phyloP scores from a whole-genome alignment of 2,113 vertebrate genomes.

The Elachura formosa region DNA sequence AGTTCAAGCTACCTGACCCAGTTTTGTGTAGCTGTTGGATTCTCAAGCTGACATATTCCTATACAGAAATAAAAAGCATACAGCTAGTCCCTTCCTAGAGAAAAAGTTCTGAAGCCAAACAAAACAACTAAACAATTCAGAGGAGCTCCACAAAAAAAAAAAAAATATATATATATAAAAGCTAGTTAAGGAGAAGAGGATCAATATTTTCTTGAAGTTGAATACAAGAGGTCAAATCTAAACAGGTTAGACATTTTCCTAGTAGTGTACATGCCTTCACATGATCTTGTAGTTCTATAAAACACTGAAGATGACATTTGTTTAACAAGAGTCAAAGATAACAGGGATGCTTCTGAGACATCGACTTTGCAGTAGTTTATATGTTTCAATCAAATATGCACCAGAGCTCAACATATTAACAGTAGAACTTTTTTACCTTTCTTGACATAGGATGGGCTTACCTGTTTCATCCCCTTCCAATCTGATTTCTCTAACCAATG shows the following conservation, averaged over 20 bases:
- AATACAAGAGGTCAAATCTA: background rate
- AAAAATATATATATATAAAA: no score
- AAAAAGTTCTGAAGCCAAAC: background rate
- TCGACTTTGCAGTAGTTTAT: background rate
- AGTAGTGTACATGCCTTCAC: background rate
- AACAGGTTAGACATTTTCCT: background rate
- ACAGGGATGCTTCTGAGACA: background rate
- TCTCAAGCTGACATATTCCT: background rate
- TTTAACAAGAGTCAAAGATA: background rate
- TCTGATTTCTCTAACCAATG: background rate
- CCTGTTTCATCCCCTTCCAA: background rate
- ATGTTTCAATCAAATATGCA: background rate
- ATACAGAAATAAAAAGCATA: no score
- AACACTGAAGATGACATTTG: background rate
- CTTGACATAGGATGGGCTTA: background rate
- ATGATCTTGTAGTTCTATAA: background rate
- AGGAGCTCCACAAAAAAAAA: background rate
- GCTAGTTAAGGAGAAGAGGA: background rate
- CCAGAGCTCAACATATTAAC: background rate
- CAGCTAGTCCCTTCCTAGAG: background rate
- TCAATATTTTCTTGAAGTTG: background rate
- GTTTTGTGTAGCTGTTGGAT: slow-evolving; percentile 3
- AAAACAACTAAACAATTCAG: background rate
- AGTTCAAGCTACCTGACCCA: slow-evolving; percentile 29
- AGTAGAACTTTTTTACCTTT: background rate